Conservation (phyloP, 1,140 invertebrate genomes). For the Oryctes rhinoceros region DNA sequence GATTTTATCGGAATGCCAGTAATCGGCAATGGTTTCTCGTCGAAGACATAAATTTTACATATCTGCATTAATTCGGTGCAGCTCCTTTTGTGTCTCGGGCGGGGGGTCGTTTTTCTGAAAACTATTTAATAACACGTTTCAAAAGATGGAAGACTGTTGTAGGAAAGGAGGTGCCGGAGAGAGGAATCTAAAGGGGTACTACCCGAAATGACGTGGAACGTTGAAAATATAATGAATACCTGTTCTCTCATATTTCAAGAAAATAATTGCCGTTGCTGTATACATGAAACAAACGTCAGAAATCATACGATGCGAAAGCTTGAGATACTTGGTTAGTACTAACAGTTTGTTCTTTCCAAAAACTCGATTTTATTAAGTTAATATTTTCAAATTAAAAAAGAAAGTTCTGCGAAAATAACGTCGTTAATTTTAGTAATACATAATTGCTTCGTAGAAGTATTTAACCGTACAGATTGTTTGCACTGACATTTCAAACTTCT, state of each 20-base stretch:
- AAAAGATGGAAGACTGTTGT: not conserved
- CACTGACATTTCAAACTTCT: too few relatives aligned
- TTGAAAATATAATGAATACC: constrained; percentile 35
- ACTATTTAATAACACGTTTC: constrained; percentile 32
- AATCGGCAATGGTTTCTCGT: constrained; percentile 5
- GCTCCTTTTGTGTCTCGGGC: constrained; percentile 18
- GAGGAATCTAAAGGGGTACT: not conserved
- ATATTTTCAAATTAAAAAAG: not conserved
- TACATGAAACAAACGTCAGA: not conserved
- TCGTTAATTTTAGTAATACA: too few relatives aligned
- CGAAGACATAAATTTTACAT: constrained; percentile 28
- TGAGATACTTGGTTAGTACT: not conserved
- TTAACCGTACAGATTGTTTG: not conserved
- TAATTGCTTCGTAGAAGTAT: not conserved
- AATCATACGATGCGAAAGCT: not conserved
- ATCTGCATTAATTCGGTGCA: constrained; percentile 36
- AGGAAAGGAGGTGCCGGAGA: not conserved
- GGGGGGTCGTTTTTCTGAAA: constrained; percentile 16
- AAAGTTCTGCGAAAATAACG: too few relatives aligned
- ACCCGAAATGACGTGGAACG: not conserved
- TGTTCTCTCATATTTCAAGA: constrained; percentile 28
- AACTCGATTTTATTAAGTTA: not conserved
- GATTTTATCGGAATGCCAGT: constrained; percentile 21
- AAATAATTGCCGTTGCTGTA: constrained; percentile 21
- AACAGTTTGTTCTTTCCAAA: too few relatives aligned